Base-by-base conservation (phyloP, 2,113 vertebrate genomes). In the Alouatta palliata region DNA sequence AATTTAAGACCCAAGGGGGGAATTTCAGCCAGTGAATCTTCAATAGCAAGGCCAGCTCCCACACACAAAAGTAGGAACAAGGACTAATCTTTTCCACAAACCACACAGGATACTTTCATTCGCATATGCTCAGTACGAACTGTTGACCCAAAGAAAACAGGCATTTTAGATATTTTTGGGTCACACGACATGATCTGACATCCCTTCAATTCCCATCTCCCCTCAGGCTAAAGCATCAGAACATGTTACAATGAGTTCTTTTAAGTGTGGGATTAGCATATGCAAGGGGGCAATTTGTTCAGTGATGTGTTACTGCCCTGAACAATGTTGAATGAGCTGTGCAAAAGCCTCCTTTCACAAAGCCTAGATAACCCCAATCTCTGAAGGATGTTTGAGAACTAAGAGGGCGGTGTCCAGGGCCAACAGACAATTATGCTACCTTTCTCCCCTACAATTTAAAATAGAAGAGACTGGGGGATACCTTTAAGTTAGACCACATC, bases 241-340 rank as follows among this genome's bases (percentile, higher is more conserved):
- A 98, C 82, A 70, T 86, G 97, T 98, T 98, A 99, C 98, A 99
- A 98, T 97, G 98, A 99, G 98, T 96, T 98, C 98, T 98, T 99
- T 99, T 99, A 98, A 98, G 97, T 95, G 97, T 95, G 52, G 94
- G 98, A 99, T 99, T 99, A 99, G 98, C 98, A 99, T 99, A 99
- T 98, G 98, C 98, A 99, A 99, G 98, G 98, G 95, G 97, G 98
- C 98, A 99, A 98, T 99, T 99, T 99, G 98, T 98, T 99, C 99
- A 99, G 93, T 98, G 99, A 98, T 98, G 98, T 98, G 98, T 99
- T 99, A 98, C 98, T 97, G 97, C 97, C 76, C 76, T 77, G 98
- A 98, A 99, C 98, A 99, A 98, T 98, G 98, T 98, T 96, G 98
- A 98, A 98, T 92, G 95, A 97, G 92, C 89, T 88, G 95, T 97